These are phyloP conservation scores for Ptychodera flava DNA, from an alignment of 35 echinoderm and acorn worm species.

Conservation along the genomic window DNA sequence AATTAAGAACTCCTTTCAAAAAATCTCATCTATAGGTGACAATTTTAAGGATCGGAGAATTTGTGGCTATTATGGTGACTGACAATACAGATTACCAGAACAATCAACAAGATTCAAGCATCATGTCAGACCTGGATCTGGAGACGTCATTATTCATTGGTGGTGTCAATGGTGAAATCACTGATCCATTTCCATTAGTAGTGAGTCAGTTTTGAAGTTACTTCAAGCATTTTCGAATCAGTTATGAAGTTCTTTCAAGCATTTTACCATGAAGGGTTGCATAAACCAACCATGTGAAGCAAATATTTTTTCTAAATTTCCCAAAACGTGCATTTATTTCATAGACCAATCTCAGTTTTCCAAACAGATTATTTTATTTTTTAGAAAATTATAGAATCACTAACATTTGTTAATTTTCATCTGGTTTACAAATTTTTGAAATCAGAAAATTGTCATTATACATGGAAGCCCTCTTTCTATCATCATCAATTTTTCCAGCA, in stretches of 20 bases:
- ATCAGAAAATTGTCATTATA: constrained; percentile 11
- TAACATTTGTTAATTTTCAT: neutral
- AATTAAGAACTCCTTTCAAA: no score
- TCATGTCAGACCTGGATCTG: constrained; percentile 30
- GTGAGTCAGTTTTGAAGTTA: no score
- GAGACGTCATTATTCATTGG: constrained; percentile 54
- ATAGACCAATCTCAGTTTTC: neutral
- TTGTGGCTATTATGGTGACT: constrained; percentile 60
- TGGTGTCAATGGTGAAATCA: constrained; percentile 25
- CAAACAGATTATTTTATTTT: neutral
- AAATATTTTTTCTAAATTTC: neutral
- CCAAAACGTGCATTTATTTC: neutral
- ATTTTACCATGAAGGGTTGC: no score
- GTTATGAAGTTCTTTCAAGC: no score
- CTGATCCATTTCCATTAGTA: neutral
- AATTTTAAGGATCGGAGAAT: constrained; percentile 77
- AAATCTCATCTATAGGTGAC: constrained; percentile 50
- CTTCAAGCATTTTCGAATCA: no score
- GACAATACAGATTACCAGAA: constrained; percentile 59
- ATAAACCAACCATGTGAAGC: neutral
- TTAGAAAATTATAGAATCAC: neutral
- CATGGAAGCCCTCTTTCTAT: constrained; percentile 11
- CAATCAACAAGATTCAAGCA: neutral
- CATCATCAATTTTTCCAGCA: no score
- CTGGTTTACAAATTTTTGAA: neutral